Evolutionary conservation across 2,888 invertebrate genomes (phyloP), one percentile per base, ranked within the genome.

Genomic region (Leptinotarsa tumamoca): DNA sequence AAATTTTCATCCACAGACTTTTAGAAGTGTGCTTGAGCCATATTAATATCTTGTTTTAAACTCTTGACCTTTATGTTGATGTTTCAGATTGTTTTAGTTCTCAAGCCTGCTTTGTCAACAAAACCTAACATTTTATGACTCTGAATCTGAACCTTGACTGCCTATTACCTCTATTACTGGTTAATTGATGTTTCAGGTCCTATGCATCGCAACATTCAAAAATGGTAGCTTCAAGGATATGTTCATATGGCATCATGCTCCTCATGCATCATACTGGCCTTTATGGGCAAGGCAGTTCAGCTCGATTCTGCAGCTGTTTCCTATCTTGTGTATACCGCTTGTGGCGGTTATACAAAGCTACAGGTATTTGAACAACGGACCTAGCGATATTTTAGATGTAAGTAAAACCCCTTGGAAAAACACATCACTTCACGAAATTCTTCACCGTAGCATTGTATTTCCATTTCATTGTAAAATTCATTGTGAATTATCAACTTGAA

Each of bases 311-410:
- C 96, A 97, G 85, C 91, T 96, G 75, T 90, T 93, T 17, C 94
- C 95, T 4, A 88, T 97, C 58, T 87, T 97, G 4, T 89, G 93
- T 7, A 92, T 96, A 51, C 96, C 95, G 0, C 87, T 93, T 18
- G 91, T 93, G 0, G 95, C 94, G 1, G 91, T 95, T 81, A 90
- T 95, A 71, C 93, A 93, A 84, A 94, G 93, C 74, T 94, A 93
- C 84, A 91, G 94, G 68, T 96, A 96, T 87, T 90, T 97, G 82
- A 94, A 93, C 81, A 93, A 91, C 79, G 96, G 96, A 51, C 95
- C 96, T n/a, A 92, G 94, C 0, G 96, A 96, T 88, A 94, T 96
- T 84, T 91, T 96, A 73, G 96, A 96, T 87, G 96, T 96, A 89
- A 92, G 92, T 89, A 68, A 49, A 54, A 51, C 54, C 21, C 18